A percentile compares a stretch with the other conserved stretches of the same genome.
These are phyloP conservation scores for Pseudanteris insignis DNA, from an alignment of 2,888 invertebrate genomes.

Conservation along the genomic window DNA sequence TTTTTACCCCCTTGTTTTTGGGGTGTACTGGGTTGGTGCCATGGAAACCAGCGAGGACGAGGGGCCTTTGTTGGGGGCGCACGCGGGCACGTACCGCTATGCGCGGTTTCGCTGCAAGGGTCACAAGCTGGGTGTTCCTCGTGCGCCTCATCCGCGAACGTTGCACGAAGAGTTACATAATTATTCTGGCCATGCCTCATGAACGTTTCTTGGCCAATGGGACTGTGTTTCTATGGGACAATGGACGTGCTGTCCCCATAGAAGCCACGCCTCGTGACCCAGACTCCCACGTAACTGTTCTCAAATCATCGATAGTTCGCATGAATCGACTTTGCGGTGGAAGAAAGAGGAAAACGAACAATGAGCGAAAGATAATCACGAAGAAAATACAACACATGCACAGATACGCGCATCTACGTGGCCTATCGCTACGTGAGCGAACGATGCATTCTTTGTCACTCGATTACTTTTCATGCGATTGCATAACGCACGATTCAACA, in stretches of 20 bases:
- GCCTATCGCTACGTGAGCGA: too few species aligned
- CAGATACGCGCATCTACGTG: too few species aligned
- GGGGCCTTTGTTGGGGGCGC: slow-evolving; percentile 41
- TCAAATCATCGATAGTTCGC: slow-evolving; percentile 60
- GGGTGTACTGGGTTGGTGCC: slow-evolving; percentile 42
- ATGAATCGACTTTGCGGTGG: slow-evolving; percentile 49
- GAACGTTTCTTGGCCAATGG: slow-evolving; percentile 65
- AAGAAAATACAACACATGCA: slow-evolving; percentile 28
- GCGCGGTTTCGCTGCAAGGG: slow-evolving; percentile 44
- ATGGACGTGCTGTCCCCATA: slow-evolving; percentile 57
- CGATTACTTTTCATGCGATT: slow-evolving; percentile 31
- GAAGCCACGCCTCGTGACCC: slow-evolving; percentile 67
- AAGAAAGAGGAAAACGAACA: slow-evolving; percentile 38
- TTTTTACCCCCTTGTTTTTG: too few species aligned
- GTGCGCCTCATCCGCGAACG: slow-evolving; percentile 49
- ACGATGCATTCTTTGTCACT: slow-evolving; percentile 28
- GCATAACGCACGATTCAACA: slow-evolving; percentile 26
- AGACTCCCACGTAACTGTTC: slow-evolving; percentile 67
- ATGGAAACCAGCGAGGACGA: slow-evolving; percentile 41
- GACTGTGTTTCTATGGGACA: slow-evolving; percentile 65
- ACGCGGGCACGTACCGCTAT: slow-evolving; percentile 41
- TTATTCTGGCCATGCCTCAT: slow-evolving; percentile 62
- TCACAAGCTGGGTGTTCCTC: slow-evolving; percentile 41
- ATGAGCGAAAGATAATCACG: slow-evolving; percentile 44
- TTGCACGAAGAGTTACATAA: slow-evolving; percentile 57